These are phyloP conservation scores for Chitala chitala DNA, from an alignment of 2,113 vertebrate genomes.

Conservation along the genomic window DNA sequence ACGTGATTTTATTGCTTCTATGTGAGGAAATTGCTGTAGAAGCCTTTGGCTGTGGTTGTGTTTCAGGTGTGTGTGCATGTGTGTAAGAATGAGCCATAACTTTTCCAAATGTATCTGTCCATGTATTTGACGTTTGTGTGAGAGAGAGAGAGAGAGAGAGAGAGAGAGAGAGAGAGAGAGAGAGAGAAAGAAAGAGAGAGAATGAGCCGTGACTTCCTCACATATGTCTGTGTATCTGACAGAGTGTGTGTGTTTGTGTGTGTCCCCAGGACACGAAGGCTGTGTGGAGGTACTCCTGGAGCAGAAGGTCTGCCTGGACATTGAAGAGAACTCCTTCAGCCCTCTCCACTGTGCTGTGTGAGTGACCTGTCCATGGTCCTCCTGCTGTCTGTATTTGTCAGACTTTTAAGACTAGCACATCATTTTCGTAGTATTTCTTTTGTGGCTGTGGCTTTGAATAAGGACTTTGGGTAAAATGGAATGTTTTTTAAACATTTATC, in stretches of 20 bases:
- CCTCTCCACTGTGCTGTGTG: constrained; percentile 96
- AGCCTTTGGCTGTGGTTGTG: too few species aligned
- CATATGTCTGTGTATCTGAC: background rate
- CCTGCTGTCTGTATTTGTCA: background rate
- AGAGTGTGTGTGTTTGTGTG: constrained; percentile 26
- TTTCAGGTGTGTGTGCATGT: too few species aligned
- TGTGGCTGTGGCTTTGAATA: background rate
- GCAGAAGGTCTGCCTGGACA: constrained; percentile 78
- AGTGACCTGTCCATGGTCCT: constrained; percentile 47
- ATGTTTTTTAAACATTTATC: background rate
- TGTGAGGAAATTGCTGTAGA: background rate
- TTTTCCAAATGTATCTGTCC: too few species aligned
- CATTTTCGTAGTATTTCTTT: background rate
- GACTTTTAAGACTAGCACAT: background rate
- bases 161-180: too few species aligned
- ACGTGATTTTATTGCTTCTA: background rate
- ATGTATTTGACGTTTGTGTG: too few species aligned
- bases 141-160: too few species aligned
- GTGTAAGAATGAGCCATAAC: too few species aligned
- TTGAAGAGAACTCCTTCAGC: constrained; percentile 86
- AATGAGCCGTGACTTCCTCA: too few species aligned
- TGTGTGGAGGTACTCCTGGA: constrained; percentile 94
- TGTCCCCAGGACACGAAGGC: constrained; percentile 82
- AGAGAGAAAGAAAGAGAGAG: too few species aligned
- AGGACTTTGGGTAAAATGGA: background rate